A percentile compares a stretch with the other conserved stretches of the same genome.
These are phyloP conservation scores for Ruditapes philippinarum DNA, from an alignment of 1,140 invertebrate species.

Conservation along the genomic window DNA sequence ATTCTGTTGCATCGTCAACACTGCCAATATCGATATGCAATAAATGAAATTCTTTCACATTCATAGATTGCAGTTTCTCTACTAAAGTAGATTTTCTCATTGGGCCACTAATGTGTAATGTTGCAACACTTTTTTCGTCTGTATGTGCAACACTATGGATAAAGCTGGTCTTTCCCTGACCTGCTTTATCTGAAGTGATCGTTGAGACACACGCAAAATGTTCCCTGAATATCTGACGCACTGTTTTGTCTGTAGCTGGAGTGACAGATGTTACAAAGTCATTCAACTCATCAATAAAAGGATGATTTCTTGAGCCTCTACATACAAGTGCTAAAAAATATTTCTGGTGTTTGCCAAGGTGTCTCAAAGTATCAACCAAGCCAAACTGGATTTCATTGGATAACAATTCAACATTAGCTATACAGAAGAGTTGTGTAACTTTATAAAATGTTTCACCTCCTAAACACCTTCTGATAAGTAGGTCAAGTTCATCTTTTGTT, in stretches of 20 bases:
- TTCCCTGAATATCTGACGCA: conserved; percentile 13
- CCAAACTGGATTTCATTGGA: not conserved
- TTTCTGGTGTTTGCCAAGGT: not conserved
- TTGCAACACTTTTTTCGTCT: not conserved
- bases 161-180: conserved; percentile 68
- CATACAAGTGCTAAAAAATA: conserved; percentile 61
- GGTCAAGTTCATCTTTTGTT: conserved; percentile 60
- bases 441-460: not conserved
- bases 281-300: conserved; percentile 59
- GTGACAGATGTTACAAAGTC: not conserved
- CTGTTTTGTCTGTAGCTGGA: conserved; percentile 1
- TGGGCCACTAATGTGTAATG: conserved; percentile 68
- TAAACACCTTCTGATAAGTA: conserved; percentile 67
- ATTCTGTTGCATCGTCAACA: conserved; percentile 34
- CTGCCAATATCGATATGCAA: conserved; percentile 70
- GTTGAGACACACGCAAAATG: conserved; percentile 39
- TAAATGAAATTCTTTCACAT: conserved; percentile 37
- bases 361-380: not conserved
- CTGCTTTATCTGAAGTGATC: conserved; percentile 66
- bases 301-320: conserved; percentile 53
- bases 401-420: conserved; percentile 71
- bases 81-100: conserved; percentile 21
- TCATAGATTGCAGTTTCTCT: not conserved
- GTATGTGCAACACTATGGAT: conserved; percentile 31
- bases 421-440: conserved; percentile 50